These are phyloP conservation scores for Saturnia japonica DNA, from an alignment of 2,888 invertebrate genomes.

Conservation along the genomic window DNA sequence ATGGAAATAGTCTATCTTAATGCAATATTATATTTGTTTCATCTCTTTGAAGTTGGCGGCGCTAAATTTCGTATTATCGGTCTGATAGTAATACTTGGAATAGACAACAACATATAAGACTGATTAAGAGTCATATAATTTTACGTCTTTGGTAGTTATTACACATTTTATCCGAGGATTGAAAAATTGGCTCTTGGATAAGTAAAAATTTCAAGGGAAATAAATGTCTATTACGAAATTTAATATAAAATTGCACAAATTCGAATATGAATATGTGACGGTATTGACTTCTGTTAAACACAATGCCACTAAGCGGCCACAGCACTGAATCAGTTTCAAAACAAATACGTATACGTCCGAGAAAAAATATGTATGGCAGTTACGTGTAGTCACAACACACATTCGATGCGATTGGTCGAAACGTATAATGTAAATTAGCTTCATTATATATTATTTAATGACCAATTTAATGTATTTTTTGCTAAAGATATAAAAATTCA, in stretches of 20 bases:
- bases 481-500: not conserved
- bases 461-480: not conserved
- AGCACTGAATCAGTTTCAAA: slow-evolving; percentile 17
- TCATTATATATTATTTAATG: not conserved
- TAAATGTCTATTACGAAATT: too few relatives aligned
- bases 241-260: not conserved
- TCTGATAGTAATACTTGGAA: too few relatives aligned
- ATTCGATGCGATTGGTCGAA: not conserved
- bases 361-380: slow-evolving; percentile 15
- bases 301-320: not conserved
- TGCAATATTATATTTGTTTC: too few relatives aligned
- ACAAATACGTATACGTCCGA: slow-evolving; percentile 4
- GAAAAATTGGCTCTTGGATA: too few relatives aligned
- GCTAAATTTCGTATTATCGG: too few relatives aligned
- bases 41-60: too few relatives aligned
- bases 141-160: too few relatives aligned
- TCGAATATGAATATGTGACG: not conserved
- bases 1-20: too few relatives aligned
- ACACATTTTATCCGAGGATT: too few relatives aligned
- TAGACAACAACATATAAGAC: too few relatives aligned
- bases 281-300: not conserved
- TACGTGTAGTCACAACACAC: slow-evolving; percentile 6
- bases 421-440: not conserved
- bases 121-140: too few relatives aligned
- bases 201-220: too few relatives aligned